A percentile compares a stretch with the other conserved stretches of the same genome.
phyloP scores from a whole-genome alignment of 2,113 vertebrate genomes.

The Columba janthina region DNA sequence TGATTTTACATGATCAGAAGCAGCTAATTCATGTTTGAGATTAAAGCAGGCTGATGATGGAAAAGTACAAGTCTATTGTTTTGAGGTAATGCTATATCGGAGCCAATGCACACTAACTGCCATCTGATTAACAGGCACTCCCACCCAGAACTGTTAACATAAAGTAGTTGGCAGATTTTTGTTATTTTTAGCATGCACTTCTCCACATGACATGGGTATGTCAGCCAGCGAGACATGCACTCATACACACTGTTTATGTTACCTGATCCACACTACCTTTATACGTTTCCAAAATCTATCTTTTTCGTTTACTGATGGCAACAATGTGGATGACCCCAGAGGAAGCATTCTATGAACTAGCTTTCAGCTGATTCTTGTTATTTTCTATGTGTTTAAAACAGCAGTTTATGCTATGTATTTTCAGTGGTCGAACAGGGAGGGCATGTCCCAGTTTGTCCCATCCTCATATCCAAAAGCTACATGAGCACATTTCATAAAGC shows the following conservation, averaged over 20 bases:
- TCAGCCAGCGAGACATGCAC: not conserved
- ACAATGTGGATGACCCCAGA: not conserved
- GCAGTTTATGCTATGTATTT: not conserved
- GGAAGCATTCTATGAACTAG: not conserved
- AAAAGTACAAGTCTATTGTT: slow-evolving; percentile 1
- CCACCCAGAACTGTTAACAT: not conserved
- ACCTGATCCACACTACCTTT: not conserved
- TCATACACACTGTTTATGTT: not conserved
- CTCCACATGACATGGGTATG: not conserved
- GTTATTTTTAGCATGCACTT: not conserved
- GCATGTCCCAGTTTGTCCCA: not conserved
- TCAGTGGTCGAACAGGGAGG: not conserved
- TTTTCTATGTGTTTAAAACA: not conserved
- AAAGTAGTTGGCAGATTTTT: slow-evolving; percentile 11
- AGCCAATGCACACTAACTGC: not conserved
- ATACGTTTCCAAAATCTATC: not conserved
- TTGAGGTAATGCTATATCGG: not conserved
- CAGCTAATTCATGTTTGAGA: not conserved
- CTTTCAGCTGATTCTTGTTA: not conserved
- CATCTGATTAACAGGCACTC: not conserved
- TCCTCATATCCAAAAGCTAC: not conserved
- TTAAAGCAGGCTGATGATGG: not conserved
- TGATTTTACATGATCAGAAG: not conserved
- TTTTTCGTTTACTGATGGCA: not conserved
- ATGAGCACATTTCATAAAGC: not conserved